Conservation (phyloP, 2,888 invertebrate species). For the Drosophila tanythrix region DNA sequence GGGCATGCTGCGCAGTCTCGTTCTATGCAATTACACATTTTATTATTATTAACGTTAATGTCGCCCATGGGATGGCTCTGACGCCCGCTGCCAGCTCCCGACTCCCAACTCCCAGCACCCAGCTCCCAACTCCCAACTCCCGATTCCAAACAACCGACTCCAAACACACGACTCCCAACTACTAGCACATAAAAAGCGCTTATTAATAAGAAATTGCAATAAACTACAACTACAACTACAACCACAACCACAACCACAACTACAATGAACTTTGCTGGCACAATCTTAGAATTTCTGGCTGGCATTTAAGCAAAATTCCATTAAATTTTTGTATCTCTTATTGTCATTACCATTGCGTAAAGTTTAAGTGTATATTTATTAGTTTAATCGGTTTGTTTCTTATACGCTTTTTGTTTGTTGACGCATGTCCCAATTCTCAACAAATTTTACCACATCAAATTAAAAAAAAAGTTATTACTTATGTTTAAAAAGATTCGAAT, state of each 20-base stretch:
- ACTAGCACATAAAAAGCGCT: conserved; percentile 70
- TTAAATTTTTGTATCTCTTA: neutral
- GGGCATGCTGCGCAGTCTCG: conserved; percentile 48
- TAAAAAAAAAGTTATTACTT: neutral
- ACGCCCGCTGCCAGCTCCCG: conserved; percentile 45
- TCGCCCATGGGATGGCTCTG: conserved; percentile 71
- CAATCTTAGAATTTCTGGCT: conserved; percentile 16
- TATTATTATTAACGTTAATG: conserved; percentile 78
- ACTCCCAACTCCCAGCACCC: conserved; percentile 9
- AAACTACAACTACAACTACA: conserved; percentile 52
- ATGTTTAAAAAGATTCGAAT: neutral
- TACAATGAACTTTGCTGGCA: neutral
- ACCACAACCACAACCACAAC: too few species aligned
- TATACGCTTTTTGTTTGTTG: neutral
- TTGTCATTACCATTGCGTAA: neutral
- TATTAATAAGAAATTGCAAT: conserved; percentile 75
- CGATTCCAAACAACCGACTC: conserved; percentile 16
- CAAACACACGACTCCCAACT: conserved; percentile 22
- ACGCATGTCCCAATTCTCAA: neutral
- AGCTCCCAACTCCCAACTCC: conserved; percentile 4
- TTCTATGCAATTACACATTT: conserved; percentile 74
- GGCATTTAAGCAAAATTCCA: conserved; percentile 10
- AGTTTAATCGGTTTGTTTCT: neutral
- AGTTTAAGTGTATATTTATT: neutral
- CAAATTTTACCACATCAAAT: neutral